Evolutionary conservation across 2,888 invertebrate genomes (phyloP), one percentile per base, ranked within the genome.

Genomic region (Drosophila melanosoma): DNA sequence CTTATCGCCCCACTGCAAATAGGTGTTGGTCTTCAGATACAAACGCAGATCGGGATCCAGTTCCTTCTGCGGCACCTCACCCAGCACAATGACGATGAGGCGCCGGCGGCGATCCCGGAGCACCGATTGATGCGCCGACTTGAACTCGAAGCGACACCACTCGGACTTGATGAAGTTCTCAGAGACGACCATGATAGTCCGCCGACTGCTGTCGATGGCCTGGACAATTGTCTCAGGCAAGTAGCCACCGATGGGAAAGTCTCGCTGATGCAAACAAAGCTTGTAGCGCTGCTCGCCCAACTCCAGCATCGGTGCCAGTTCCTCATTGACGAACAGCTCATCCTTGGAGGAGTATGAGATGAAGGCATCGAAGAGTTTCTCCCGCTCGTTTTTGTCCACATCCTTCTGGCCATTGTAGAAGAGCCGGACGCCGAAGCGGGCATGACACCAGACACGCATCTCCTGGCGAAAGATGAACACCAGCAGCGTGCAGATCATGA

Each of bases 91-190:
- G 91, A 99, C 96, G 91, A 99, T 97, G 91, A 98, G 95, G 92
- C 97, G 96, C 89, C 97, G 96, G 91, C 96, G 95, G 92, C 96
- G 95, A 94, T 97, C 97, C 91, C 97, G 96, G 84, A 98, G 94
- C 83, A 98, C 97, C 92, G 98, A 97, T 93, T 97, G 97, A 78
- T 98, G 95, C 51, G 98, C 98, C 82, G 97, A 97, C 94, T 98
- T 98, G 93, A 99, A 98, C 94, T 99, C 99, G 93, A 98, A 97
- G 84, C 97, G 95, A 91, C 97, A 96, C 99, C 99, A 99, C 94
- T 99, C 98, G 92, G 97, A 97, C 93, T 97, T 96, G 82, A 99
- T 95, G 94, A 98, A 99, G 94, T 97, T 97, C 93, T 97, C 97
- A n/a, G 98, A 98, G 79, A 99, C 94, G 74, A 99, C 96, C 91